These are phyloP conservation scores for Nannobrachium achirus DNA, from an alignment of 2,113 vertebrate genomes.

Conservation along the genomic window DNA sequence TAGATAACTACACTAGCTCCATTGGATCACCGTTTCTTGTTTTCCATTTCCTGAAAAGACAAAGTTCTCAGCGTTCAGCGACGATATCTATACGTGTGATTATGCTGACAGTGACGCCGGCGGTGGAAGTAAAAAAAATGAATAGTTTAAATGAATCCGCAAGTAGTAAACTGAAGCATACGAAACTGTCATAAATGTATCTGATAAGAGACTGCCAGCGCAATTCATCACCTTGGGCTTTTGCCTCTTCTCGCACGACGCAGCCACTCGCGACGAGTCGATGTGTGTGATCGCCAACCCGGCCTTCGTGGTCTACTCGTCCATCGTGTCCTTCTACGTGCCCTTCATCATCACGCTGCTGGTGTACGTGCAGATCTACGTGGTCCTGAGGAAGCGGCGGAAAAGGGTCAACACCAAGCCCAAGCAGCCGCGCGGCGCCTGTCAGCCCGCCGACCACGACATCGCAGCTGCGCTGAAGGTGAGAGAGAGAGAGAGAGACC, in stretches of 20 bases:
- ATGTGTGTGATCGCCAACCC: slow-evolving; percentile 83
- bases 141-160: too few relatives aligned
- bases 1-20: too few relatives aligned
- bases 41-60: too few relatives aligned
- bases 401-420: slow-evolving; percentile 82
- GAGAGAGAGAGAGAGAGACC: slow-evolving; percentile 72
- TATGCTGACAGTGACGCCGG: too few relatives aligned
- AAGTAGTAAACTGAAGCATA: too few relatives aligned
- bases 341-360: slow-evolving; percentile 84
- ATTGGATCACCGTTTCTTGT: too few relatives aligned
- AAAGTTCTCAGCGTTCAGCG: too few relatives aligned
- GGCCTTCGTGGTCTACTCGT: slow-evolving; percentile 83
- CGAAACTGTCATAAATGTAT: too few relatives aligned
- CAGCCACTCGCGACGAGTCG: slow-evolving; percentile 78
- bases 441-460: slow-evolving; percentile 59
- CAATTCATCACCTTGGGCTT: slow-evolving; percentile 30
- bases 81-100: too few relatives aligned
- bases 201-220: too few relatives aligned
- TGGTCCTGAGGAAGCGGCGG: slow-evolving; percentile 79
- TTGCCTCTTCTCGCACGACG: slow-evolving; percentile 42
- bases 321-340: slow-evolving; percentile 84
- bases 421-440: slow-evolving; percentile 70
- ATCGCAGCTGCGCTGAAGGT: slow-evolving; percentile 75
- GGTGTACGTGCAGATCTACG: slow-evolving; percentile 85
- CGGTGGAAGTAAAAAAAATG: too few relatives aligned